A percentile compares a stretch with the other conserved stretches of the same genome.
phyloP scores from a whole-genome alignment of 2,113 vertebrate genomes.

The Cairina moschata region DNA sequence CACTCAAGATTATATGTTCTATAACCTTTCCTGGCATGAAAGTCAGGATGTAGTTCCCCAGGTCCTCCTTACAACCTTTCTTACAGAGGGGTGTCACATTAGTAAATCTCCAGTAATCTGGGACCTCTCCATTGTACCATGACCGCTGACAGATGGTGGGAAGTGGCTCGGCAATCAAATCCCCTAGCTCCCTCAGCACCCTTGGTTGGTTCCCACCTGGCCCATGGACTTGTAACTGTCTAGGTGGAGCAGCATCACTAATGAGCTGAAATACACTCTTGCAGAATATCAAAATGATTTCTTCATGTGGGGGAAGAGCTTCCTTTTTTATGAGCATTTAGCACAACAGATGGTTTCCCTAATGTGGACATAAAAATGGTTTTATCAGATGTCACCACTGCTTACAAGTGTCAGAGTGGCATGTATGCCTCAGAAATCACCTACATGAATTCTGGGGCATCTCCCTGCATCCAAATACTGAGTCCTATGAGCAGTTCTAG shows the following conservation, averaged over 20 bases:
- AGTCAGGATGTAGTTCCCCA: too few species aligned
- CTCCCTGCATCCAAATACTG: neutral
- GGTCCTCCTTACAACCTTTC: too few species aligned
- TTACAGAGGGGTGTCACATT: too few species aligned
- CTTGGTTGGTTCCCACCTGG: too few species aligned
- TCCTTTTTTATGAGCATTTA: neutral
- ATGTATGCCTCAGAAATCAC: neutral
- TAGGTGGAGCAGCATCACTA: neutral
- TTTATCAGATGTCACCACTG: neutral
- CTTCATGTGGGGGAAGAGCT: neutral
- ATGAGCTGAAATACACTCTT: constrained; percentile 31
- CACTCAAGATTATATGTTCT: too few species aligned
- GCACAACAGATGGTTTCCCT: neutral
- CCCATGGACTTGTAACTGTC: too few species aligned
- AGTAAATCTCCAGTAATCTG: too few species aligned
- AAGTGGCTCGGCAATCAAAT: too few species aligned
- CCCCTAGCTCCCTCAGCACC: too few species aligned
- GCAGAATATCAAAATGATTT: constrained; percentile 37
- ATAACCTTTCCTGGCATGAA: too few species aligned
- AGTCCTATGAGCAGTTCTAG: neutral
- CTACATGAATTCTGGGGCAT: neutral
- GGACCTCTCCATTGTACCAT: too few species aligned
- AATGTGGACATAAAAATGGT: neutral
- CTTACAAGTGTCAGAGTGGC: neutral
- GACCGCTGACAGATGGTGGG: too few species aligned